Evolutionary conservation across 1,140 invertebrate genomes (phyloP), one percentile per base, ranked within the genome.

Genomic region (Dendrolimus kikuchii): DNA sequence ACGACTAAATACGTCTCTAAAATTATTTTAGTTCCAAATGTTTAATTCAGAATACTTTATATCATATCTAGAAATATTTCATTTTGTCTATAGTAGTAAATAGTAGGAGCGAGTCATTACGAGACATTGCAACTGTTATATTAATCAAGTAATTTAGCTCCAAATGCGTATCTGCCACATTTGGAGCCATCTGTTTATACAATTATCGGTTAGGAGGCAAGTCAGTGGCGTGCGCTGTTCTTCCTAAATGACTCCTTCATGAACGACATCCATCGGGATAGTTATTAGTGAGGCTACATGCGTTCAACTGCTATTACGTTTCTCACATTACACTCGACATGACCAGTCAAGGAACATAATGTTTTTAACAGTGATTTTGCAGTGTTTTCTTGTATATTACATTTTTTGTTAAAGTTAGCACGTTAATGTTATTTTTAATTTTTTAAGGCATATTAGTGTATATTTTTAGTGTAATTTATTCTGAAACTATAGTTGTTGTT

Each of bases 161-260:
- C 23, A 43, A 74, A 53, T 81, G 4, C 74, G 64, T 49, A 55
- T 67, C 80, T 74, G 75, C 49, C 4, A 40, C 47, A 60, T 71
- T 58, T 59, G 66, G 62, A 81, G 73, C 69, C 82, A 86, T 86
- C 82, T 86, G 82, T 84, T 86, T 82, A 82, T 86, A 86, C 79
- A 86, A 84, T 86, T 84, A 84, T 86, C 79, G 71, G 78, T 71
- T 81, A 80, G 82, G 76, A 77, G 66, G 62, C 72, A 65, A 66
- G 73, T 71, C 76, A 73, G 77, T 75, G 74, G 81, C 81, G 80
- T 74, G 73, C 76, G 75, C 82, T 82, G 82, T 84, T 81, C 76
- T 74, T 82, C 74, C 76, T 86, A 86, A 84, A 86, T 84, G 81
- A 83, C 51, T 84, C 81, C 78, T 86, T 83, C 74, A 81, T 79